A percentile compares a stretch with the other conserved stretches of the same genome.
phyloP scores from a whole-genome alignment of 2,888 invertebrate species.

The Stratiomys singularior region DNA sequence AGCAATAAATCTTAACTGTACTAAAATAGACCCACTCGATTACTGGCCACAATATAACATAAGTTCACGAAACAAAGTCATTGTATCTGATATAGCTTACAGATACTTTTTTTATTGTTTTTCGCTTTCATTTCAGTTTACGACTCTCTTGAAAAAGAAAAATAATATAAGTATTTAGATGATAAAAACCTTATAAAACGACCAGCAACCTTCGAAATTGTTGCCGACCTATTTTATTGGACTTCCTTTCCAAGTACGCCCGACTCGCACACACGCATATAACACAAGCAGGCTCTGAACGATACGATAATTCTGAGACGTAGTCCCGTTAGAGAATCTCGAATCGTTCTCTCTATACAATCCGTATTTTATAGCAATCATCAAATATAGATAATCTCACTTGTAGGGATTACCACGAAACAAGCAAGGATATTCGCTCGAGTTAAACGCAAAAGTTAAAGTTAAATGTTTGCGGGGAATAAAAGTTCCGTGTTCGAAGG shows the following conservation, averaged over 20 bases:
- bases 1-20: conserved; percentile 8
- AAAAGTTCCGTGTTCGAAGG: too few species aligned
- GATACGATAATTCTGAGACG: background rate
- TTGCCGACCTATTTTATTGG: conserved; percentile 28
- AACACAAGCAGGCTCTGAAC: background rate
- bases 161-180: conserved; percentile 33
- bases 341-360: background rate
- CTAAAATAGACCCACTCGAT: background rate
- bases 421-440: conserved; percentile 6
- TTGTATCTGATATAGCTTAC: background rate
- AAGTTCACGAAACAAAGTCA: conserved; percentile 7
- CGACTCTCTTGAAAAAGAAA: conserved; percentile 15
- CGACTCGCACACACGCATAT: background rate
- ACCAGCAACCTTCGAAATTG: background rate
- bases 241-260: background rate
- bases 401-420: conserved; percentile 8
- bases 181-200: conserved; percentile 13
- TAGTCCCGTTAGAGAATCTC: background rate
- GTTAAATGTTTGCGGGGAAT: background rate
- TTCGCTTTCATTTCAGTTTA: conserved; percentile 29
- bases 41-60: background rate
- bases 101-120: background rate
- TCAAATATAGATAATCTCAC: conserved; percentile 41
- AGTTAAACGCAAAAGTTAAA: background rate
- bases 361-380: conserved; percentile 37